Conservation (phyloP, 2,888 invertebrate genomes). For the Harmothoe impar region DNA sequence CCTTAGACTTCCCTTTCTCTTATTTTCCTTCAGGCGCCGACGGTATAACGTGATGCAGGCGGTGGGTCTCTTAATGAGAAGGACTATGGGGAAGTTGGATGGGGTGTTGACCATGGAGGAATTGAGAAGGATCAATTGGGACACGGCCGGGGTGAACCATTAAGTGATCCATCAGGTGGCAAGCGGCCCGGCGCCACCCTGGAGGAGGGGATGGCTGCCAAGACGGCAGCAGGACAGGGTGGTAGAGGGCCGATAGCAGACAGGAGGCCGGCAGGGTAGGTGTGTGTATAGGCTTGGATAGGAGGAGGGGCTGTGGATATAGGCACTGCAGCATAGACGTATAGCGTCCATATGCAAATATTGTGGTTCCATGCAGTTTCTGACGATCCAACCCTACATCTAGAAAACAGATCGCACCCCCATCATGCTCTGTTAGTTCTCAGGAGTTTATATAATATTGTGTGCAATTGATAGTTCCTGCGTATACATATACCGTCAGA, state of each 20-base stretch:
- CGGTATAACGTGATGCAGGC: neutral
- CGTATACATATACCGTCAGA: no score
- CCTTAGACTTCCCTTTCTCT: neutral
- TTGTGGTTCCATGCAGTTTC: no score
- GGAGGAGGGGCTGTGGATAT: neutral
- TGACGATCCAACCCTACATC: no score
- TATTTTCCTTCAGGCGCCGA: neutral
- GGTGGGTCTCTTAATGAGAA: neutral
- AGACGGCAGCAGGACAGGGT: neutral
- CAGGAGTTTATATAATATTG: no score
- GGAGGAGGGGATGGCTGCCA: neutral
- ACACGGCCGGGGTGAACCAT: slow-evolving; percentile 41
- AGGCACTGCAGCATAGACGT: no score
- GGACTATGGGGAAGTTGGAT: neutral
- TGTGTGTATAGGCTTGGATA: neutral
- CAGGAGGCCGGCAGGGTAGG: neutral
- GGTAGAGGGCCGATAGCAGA: neutral
- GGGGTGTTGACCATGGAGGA: slow-evolving; percentile 45
- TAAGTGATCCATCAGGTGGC: slow-evolving; percentile 47
- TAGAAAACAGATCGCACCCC: no score
- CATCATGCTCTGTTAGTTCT: no score
- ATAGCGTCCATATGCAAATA: no score
- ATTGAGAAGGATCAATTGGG: slow-evolving; percentile 57
- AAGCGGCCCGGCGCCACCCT: slow-evolving; percentile 31
- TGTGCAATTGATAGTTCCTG: no score